Evolutionary conservation across 2,113 vertebrate species (phyloP), one percentile per base, ranked within the genome.

Genomic region (Tetrax tetrax): DNA sequence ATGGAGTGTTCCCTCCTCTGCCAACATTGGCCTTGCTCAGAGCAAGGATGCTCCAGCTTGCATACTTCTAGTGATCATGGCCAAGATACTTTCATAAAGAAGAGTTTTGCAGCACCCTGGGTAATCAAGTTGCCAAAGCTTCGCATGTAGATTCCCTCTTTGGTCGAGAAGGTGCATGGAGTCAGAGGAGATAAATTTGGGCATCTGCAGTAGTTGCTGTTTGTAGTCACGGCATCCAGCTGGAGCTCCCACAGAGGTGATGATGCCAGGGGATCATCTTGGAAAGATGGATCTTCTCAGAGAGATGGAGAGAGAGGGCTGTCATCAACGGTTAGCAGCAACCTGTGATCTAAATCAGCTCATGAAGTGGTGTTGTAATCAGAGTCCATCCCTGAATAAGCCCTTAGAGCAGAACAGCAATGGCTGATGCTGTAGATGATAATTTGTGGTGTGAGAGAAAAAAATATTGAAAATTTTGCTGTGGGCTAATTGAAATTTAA

Each of bases 31-130:
- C 43, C 63, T 83, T 75, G 51, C 43, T 89, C 37, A 16, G 20
- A 47, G 72, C 29, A 35, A 60, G 69, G 89, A 68, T 79, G 74
- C 78, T 93, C 28, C 35, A 48, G 48, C 12, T 75, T 80, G 50
- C 7, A 0, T n/a, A 31, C 25, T 38, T 57, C 41, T 9, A 5
- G 12, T 23, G 47, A 25, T 53, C 0, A 0, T 14, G 54, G 35
- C 68, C 11, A 2, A 66, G 63, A 27, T 66, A 4, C 21, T n/a
- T 38, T 54, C 37, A 59, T 8, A 13, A 24, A 21, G 5, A 4
- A 20, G 7, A 43, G 29, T 11, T 22, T n/a, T 41, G 37, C 25
- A 48, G 60, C 70, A 20, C 20, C 2, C 6, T 24, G 9, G 47
- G 28, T 60, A 28, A 9, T 7, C 24, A 3, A 59, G 9, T 29